Base-by-base conservation (phyloP, 2,888 invertebrate species). In the Achlya flavicornis region DNA sequence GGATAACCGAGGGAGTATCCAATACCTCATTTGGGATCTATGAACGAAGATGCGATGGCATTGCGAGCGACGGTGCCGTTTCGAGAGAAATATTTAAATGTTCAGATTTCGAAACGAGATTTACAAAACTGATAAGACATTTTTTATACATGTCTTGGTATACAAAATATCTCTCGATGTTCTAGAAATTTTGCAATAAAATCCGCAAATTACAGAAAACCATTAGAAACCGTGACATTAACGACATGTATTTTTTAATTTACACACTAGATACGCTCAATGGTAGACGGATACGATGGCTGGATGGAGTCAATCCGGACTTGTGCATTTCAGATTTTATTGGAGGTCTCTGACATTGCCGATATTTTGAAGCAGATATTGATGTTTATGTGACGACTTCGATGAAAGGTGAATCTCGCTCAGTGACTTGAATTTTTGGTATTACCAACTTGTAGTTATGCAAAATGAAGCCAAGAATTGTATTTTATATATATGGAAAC, bases 161-260 rank as follows among this genome's bases (percentile, higher is more conserved):
- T n/a, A n/a, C n/a, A n/a, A n/a, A n/a, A n/a, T n/a, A n/a, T n/a
- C 65, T 71, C 72, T 74, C 75, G 74, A 75, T 64, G 72, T 69
- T 70, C 65, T 75, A 71, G 66, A 74, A 74, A 74, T 73, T 74
- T 71, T 59, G 69, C 68, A 75, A 76, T 72, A 76, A 73, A 69
- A 71, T 62, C 67, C 43, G 67, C 68, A 71, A 77, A 74, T 72
- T 65, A 66, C 68, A 66, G 64, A 69, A 66, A 65, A 66, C 62
- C 67, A 74, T 73, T 78, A 73, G 68, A 67, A 33, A 69, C 46
- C 26, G 64, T 72, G 72, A 75, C 75, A 79, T 74, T 77, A 66
- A 75, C 72, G 72, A 67, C 70, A 68, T 73, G 26, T 73, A 67
- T 66, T 59, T 64, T 70, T 65, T 67, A 72, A 71, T 76, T 72